These are phyloP conservation scores for Sinonovacula constricta DNA, from an alignment of 1,140 invertebrate genomes.

Conservation along the genomic window DNA sequence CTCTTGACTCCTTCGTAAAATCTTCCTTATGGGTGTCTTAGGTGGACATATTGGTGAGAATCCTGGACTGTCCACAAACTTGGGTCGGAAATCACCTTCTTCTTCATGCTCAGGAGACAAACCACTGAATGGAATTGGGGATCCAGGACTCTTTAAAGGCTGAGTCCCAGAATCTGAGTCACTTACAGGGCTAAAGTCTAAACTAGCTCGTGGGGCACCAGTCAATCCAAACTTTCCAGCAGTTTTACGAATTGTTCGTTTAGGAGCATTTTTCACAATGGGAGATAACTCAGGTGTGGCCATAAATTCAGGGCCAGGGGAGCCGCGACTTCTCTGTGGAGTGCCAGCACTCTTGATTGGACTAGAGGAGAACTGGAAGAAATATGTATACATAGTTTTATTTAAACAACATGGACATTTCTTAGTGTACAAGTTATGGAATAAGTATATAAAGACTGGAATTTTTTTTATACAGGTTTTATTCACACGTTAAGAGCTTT, in stretches of 20 bases:
- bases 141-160: conserved; percentile 1
- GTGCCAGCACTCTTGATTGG: conserved; percentile 63
- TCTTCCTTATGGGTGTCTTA: conserved; percentile 38
- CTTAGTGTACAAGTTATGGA: no score
- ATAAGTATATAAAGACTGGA: no score
- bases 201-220: conserved; percentile 22
- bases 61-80: conserved; percentile 48
- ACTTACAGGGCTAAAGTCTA: conserved; percentile 33
- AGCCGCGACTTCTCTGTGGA: conserved; percentile 41
- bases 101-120: conserved; percentile 15
- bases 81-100: conserved; percentile 20
- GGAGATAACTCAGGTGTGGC: conserved; percentile 68
- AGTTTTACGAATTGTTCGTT: no score
- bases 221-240: conserved; percentile 20
- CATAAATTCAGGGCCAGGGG: conserved; percentile 56
- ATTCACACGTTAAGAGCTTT: no score
- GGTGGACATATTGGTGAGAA: conserved; percentile 45
- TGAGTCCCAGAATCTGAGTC: neutral
- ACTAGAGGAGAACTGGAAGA: conserved; percentile 72
- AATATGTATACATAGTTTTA: no score
- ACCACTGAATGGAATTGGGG: conserved; percentile 34
- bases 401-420: no score
- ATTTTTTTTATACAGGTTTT: no score
- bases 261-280: no score
- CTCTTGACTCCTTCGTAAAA: conserved; percentile 42